Conservation (phyloP, 2,113 vertebrate genomes). For the Salvelinus namaycush region DNA sequence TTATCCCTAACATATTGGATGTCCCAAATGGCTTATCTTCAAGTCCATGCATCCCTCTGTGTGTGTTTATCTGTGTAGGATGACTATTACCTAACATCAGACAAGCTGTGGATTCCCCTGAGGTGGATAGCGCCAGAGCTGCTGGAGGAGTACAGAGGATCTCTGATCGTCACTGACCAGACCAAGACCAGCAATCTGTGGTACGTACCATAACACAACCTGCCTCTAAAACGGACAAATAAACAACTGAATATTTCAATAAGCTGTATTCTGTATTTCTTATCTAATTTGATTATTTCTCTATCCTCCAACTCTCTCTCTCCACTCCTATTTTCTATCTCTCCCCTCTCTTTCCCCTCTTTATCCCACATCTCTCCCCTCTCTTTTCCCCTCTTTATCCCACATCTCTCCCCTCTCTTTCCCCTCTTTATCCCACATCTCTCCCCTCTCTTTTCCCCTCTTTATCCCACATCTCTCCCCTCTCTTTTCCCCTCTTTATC, state of each 20-base stretch:
- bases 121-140: constrained; percentile 92
- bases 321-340: not conserved
- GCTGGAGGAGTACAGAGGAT: constrained; percentile 84
- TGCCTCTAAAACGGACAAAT: too few species aligned
- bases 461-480: constrained; percentile 76
- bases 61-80: constrained; percentile 71
- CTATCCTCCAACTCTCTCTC: too few species aligned
- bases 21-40: not conserved
- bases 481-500: not conserved
- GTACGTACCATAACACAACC: constrained; percentile 63
- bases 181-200: constrained; percentile 92
- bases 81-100: constrained; percentile 90
- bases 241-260: too few species aligned
- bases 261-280: too few species aligned
- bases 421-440: constrained; percentile 73
- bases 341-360: constrained; percentile 17
- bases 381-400: constrained; percentile 12
- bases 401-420: constrained; percentile 69
- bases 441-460: constrained; percentile 44
- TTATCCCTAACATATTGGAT: not conserved
- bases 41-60: not conserved
- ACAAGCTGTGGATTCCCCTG: constrained; percentile 89
- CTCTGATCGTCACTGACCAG: constrained; percentile 88
- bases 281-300: too few species aligned
- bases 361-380: constrained; percentile 76